Base-by-base conservation (phyloP, 2,888 invertebrate species). In the Clistopyga incitator region DNA sequence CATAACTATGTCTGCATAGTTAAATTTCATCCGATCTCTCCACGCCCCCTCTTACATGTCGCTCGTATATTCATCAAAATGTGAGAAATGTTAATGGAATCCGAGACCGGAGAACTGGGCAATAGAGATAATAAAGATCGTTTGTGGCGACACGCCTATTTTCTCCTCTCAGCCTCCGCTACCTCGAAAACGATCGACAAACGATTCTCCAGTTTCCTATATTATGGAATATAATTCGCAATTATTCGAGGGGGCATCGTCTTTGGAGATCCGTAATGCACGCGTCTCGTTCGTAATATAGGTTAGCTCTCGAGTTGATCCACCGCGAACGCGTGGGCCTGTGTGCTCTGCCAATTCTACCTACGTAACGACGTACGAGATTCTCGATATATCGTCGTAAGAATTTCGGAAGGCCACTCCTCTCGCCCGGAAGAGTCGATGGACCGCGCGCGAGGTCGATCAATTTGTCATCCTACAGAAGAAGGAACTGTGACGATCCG, bases 251-350 rank as follows among this genome's bases (percentile, higher is more conserved):
- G 68, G 84, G 70, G n/a, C 87, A 6, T 2, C 85, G 82, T 80
- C 88, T 90, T 89, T 88, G 88, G 89, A 81, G 75, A 86, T 85
- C 82, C 75, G 74, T 84, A 80, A 82, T 20, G 42, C 76, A 81
- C 87, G 86, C 83, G 61, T 64, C 86, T 86, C 86, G 86, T 82
- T 88, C 29, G 4, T 29, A 87, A 87, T 88, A 86, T 88, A 85
- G 84, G 87, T 87, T 38, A 86, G 67, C 72, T 82, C 54, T 77
- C 74, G 75, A 68, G 59, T 71, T 61, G 59, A 65, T 38, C 38
- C 38, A 10, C 10, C 76, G 77, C 65, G 50, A 56, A 47, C 78
- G 81, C 79, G 85, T 85, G 82, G 84, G 85, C 61, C 61, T 68
- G 78, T 74, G 78, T 38, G 4, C 47, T 54, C 78, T 45, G 45